Base-by-base conservation (phyloP, 2,888 invertebrate genomes). In the Scaptomyza tumidula region DNA sequence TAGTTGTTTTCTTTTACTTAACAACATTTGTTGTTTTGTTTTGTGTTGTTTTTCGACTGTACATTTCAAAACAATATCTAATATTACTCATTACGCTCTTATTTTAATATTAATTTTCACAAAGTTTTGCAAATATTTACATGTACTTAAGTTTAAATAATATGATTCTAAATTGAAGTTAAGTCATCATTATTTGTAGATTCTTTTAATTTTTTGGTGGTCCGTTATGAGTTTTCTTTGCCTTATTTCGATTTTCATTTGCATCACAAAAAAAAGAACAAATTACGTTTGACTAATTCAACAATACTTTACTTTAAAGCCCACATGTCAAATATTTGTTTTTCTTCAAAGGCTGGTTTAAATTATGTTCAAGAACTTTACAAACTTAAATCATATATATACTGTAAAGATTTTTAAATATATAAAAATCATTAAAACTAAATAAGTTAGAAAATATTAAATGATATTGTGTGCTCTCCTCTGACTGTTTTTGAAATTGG, bases 1-100 rank as follows among this genome's bases (percentile, higher is more conserved):
- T 52, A 37, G 52, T 39, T 14, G 24, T 57, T 62, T 45, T 69
- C 63, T 63, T 74, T 59, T 69, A n/a, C n/a, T n/a, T n/a, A n/a
- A n/a, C n/a, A n/a, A n/a, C n/a, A n/a, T n/a, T n/a, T n/a, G n/a
- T n/a, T n/a, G n/a, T n/a, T n/a, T n/a, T n/a, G n/a, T n/a, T 9
- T 9, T 31, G 50, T 41, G 24, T 11, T 16, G 24, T 39, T 24
- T 53, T 29, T 55, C 14, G 33, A 39, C 54, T 74, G 62, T 75
- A 74, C 70, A 74, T 52, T 52, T 29, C 7, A 63, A 60, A 66
- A 55, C 33, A 29, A 41, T 29, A 39, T 5, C 39, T 24, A 44
- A 27, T 48, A 50, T 53, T 66, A 58, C 4, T 16, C 29, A 31
- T 55, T 49, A 37, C 1, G 37, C 19, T 11, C 46, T 10, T 19